phyloP scores from a whole-genome alignment of 2,888 invertebrate genomes.

The Drosophila kuntzei region DNA sequence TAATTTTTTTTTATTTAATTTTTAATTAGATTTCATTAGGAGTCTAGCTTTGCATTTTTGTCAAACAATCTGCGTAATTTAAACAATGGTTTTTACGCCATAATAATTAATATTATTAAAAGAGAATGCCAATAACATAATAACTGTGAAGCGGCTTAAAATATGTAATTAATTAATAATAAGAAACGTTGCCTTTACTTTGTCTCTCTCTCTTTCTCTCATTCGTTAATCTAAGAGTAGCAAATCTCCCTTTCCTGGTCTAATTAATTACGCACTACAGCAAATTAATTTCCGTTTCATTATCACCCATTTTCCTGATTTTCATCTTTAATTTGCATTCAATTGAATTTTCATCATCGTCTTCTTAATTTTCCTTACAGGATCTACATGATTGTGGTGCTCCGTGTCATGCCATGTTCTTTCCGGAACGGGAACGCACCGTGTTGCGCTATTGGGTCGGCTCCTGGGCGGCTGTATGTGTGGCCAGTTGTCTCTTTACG shows the following conservation, averaged over 20 bases:
- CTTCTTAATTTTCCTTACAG: constrained; percentile 66
- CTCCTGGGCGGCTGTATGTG: constrained; percentile 95
- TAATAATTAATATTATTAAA: constrained; percentile 1
- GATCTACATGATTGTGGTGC: constrained; percentile 91
- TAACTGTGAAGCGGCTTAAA: constrained; percentile 25
- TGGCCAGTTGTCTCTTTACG: constrained; percentile 96
- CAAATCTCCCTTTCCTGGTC: constrained; percentile 7
- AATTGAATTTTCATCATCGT: constrained; percentile 32
- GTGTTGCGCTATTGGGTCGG: constrained; percentile 97
- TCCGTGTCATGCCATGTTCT: constrained; percentile 97
- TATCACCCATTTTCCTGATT: constrained; percentile 15
- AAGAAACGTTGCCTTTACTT: background rate
- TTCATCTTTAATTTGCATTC: constrained; percentile 19
- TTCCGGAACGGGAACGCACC: constrained; percentile 91
- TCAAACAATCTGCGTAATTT: background rate
- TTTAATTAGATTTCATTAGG: background rate
- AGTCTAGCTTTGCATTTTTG: too few species aligned
- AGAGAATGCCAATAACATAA: background rate
- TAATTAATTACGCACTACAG: constrained; percentile 73
- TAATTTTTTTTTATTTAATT: background rate
- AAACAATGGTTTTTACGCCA: background rate
- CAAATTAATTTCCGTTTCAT: constrained; percentile 60
- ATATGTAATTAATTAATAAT: constrained; percentile 32
- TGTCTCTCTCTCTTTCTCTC: background rate
- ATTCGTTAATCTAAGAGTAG: constrained; percentile 29